Evolutionary conservation across 2,113 vertebrate species (phyloP).

Genomic region (Caretta caretta): DNA sequence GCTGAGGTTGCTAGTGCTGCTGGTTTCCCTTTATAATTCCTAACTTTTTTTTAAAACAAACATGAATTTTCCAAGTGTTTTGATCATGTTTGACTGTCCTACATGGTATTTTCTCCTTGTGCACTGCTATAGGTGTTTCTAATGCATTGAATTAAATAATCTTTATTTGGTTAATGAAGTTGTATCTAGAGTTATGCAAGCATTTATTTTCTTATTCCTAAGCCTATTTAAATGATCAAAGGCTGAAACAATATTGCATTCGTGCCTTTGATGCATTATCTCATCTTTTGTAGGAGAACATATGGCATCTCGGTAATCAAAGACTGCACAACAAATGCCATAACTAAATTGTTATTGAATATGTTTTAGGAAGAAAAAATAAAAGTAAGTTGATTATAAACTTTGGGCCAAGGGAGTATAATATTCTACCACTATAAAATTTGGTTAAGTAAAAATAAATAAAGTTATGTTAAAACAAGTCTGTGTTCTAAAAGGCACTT

Average conservation of each 20-base stretch:
- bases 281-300: constrained; percentile 16
- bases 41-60: background rate
- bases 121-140: constrained; percentile 16
- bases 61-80: background rate
- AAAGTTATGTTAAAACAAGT: background rate
- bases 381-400: constrained; percentile 3
- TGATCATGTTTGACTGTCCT: background rate
- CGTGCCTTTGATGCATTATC: background rate
- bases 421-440: background rate
- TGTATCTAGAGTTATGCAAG: constrained; percentile 18
- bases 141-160: constrained; percentile 24
- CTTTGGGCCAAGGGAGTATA: background rate
- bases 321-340: background rate
- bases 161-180: constrained; percentile 49
- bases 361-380: background rate
- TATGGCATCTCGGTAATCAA: constrained; percentile 47
- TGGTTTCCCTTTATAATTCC: background rate
- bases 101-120: background rate
- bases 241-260: background rate
- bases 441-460: background rate
- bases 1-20: background rate
- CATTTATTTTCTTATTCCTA: constrained; percentile 11
- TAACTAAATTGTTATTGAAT: background rate
- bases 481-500: background rate
- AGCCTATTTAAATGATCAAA: constrained; percentile 48